Conservation (phyloP, 2,113 vertebrate species). For the Nycticryphes semicollaris region DNA sequence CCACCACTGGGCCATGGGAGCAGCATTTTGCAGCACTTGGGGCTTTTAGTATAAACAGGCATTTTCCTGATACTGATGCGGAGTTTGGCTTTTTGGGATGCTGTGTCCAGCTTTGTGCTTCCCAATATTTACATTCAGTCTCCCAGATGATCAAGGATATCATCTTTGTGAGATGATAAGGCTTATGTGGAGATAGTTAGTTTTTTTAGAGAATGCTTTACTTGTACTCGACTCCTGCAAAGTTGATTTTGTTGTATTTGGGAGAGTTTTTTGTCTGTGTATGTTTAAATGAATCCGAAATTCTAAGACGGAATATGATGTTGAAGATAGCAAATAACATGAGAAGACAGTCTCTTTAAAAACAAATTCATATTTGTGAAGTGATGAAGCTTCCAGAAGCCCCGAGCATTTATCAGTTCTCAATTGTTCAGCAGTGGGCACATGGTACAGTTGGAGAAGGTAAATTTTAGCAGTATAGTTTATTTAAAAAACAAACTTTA, state of each 20-base stretch:
- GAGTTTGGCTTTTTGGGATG: not conserved
- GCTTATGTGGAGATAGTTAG: not conserved
- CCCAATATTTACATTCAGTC: not conserved
- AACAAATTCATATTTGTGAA: not conserved
- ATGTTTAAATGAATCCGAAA: not conserved
- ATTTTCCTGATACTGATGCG: not conserved
- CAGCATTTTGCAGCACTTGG: not conserved
- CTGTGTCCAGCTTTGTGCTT: not conserved
- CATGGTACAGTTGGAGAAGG: not conserved
- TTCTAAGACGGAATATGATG: not conserved
- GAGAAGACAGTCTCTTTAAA: not conserved
- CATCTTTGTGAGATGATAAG: not conserved
- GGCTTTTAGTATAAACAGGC: not conserved
- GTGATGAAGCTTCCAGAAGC: not conserved
- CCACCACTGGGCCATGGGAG: not conserved
- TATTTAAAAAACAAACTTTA: not conserved
- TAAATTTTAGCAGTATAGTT: not conserved
- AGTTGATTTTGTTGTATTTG: not conserved
- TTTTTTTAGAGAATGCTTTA: not conserved
- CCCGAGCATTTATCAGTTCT: not conserved
- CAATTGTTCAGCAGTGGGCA: not conserved
- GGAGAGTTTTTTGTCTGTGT: not conserved
- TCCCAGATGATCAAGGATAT: not conserved
- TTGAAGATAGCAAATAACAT: not conserved
- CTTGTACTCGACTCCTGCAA: not conserved